These are phyloP conservation scores for Sinocyclocheilus rhinocerous DNA, from an alignment of 2,113 vertebrate species.

Conservation along the genomic window DNA sequence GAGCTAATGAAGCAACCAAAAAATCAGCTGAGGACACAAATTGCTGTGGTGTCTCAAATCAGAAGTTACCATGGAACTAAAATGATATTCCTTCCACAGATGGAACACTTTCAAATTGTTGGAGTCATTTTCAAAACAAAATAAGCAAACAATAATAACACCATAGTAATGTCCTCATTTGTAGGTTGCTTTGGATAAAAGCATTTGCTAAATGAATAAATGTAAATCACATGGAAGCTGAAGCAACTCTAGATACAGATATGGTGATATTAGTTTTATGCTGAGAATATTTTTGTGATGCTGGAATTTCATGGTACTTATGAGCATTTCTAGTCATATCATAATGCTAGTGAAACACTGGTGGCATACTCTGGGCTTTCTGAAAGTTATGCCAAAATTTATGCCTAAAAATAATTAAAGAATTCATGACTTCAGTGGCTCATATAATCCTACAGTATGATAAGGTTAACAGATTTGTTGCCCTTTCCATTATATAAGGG, in stretches of 20 bases:
- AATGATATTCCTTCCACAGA: neutral
- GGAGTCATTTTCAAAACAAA: neutral
- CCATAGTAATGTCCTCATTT: neutral
- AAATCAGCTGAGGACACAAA: slow-evolving; percentile 76
- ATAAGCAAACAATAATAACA: neutral
- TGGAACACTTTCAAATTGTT: neutral
- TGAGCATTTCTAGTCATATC: too few relatives aligned
- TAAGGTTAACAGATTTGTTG: too few relatives aligned
- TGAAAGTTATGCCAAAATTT: neutral
- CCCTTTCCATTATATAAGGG: too few relatives aligned
- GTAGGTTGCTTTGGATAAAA: neutral
- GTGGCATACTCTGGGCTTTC: neutral
- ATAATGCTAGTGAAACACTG: neutral
- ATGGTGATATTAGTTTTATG: too few relatives aligned
- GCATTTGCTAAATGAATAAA: neutral
- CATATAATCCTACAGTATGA: neutral
- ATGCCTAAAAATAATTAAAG: neutral
- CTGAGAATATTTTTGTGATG: too few relatives aligned
- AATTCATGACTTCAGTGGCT: neutral
- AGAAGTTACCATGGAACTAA: neutral
- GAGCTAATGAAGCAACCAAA: slow-evolving; percentile 73
- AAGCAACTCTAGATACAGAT: neutral
- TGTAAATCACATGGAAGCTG: neutral
- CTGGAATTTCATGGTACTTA: too few relatives aligned
- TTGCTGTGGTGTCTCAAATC: slow-evolving; percentile 55